phyloP scores from a whole-genome alignment of 2,113 vertebrate species.

The Tapirus terrestris region DNA sequence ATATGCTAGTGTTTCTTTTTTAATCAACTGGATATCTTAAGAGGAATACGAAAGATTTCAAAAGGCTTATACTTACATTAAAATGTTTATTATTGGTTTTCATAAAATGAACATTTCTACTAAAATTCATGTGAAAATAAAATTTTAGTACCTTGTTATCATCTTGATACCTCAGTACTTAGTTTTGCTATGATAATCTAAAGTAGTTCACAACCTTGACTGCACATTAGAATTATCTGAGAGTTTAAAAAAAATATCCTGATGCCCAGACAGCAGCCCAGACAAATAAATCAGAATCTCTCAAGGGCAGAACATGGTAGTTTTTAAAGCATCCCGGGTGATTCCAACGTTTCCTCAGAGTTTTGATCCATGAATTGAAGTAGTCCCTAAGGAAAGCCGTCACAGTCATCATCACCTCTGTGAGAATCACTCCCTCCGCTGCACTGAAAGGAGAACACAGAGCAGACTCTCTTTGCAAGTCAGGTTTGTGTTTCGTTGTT shows the following conservation, averaged over 20 bases:
- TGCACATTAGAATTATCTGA: background rate
- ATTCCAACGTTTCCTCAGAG: background rate
- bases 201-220: background rate
- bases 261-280: background rate
- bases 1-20: background rate
- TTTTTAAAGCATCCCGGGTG: background rate
- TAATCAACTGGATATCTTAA: background rate
- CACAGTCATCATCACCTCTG: background rate
- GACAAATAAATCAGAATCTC: background rate
- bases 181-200: background rate
- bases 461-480: background rate
- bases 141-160: background rate
- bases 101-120: conserved; percentile 19
- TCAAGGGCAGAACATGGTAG: background rate
- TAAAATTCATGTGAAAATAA: background rate
- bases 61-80: background rate
- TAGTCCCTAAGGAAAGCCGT: background rate
- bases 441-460: background rate
- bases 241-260: background rate
- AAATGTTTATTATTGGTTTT: background rate
- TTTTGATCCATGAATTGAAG: background rate
- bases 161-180: background rate
- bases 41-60: background rate
- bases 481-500: background rate
- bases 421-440: background rate